Base-by-base conservation (phyloP, 2,113 vertebrate genomes). In the Candoia aspera region DNA sequence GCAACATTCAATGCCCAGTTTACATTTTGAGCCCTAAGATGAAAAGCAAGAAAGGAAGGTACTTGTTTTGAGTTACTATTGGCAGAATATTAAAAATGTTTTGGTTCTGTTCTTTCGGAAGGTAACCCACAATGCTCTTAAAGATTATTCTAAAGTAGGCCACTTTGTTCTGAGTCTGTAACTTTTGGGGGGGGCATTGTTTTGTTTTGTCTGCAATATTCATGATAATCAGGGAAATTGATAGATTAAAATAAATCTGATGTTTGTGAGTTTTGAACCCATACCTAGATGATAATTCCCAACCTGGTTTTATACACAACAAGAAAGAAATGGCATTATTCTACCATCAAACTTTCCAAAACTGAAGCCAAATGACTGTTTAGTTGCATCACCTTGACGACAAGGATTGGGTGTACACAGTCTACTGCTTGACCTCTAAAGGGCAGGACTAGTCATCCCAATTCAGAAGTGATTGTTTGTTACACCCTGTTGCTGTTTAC, bases 391-490 rank as follows among this genome's bases (percentile, higher is more conserved):
- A 73, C 87, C 64, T 90, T 86, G 60, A 57, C 0, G 6, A 49
- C 54, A 92, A 37, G 89, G 92, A 95, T 84, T 0, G 0, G 89
- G 91, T 94, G 86, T 91, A 84, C 8, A 42, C 90, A 94, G 57
- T 88, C 90, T 84, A 29, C 26, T 19, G 11, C 86, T 84, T 93
- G 5, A 49, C 92, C 86, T 86, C 46, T 89, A 90, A 88, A 64
- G 62, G 90, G 93, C 93, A 93, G 91, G 92, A 84, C 29, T 37
- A 90, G 62, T 90, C 62, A 89, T 90, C 54, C 79, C 60, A 42
- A 21, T 84, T 83, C 64, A 0, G 0, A 60, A 87, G 86, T 55
- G 62, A 68, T 42, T 79, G 83, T 73, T 90, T 86, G 64, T 57
- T 57, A 91, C 59, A 87, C 87, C 62, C 59, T 91, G 85, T 88